These are phyloP conservation scores for Heteronetta atricapilla DNA, from an alignment of 2,113 vertebrate species.

Conservation along the genomic window DNA sequence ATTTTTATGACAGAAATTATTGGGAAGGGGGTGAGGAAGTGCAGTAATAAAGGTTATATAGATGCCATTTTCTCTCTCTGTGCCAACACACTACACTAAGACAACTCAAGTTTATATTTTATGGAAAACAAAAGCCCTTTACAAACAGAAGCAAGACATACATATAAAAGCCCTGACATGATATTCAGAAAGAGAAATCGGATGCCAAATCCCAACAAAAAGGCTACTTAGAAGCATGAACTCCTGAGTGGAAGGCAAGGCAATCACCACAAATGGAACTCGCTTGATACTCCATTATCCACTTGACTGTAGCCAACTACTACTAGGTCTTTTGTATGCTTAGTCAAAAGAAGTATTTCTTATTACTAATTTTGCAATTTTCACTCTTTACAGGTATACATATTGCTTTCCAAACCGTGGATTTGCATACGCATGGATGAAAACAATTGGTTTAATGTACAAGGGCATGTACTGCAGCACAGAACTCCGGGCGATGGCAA, in stretches of 20 bases:
- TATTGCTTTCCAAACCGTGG: not conserved
- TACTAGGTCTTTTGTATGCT: not conserved
- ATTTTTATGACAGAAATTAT: not conserved
- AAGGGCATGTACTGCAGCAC: not conserved
- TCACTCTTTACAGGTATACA: not conserved
- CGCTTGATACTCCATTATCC: not conserved
- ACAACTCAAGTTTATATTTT: not conserved
- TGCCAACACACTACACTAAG: not conserved
- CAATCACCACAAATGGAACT: not conserved
- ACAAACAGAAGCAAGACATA: constrained; percentile 44
- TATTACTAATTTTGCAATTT: not conserved
- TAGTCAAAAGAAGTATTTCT: not conserved
- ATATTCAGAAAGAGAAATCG: constrained; percentile 12
- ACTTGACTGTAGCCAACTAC: not conserved
- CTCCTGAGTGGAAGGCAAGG: not conserved
- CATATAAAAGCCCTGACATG: constrained; percentile 5
- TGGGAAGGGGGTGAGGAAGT: not conserved
- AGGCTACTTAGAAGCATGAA: not conserved
- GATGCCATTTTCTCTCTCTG: not conserved
- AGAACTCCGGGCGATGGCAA: not conserved
- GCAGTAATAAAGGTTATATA: not conserved
- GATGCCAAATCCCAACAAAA: constrained; percentile 31
- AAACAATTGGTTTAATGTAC: not conserved
- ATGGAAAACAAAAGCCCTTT: constrained; percentile 30
- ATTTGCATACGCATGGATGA: not conserved